These are phyloP conservation scores for Lysiphlebus fabarum DNA, from an alignment of 1,140 invertebrate genomes.

Conservation along the genomic window DNA sequence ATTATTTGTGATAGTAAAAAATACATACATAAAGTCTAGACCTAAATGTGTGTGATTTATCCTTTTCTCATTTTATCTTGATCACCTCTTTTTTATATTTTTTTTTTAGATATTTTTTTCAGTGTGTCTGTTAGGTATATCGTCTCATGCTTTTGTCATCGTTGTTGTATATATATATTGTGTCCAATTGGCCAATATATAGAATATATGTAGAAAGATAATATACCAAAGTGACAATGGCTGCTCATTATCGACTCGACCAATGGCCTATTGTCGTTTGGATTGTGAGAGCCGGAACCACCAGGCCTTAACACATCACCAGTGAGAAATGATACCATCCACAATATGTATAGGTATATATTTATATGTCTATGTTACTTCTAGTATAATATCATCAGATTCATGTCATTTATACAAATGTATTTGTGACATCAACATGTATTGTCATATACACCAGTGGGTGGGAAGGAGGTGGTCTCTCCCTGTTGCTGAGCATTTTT, in stretches of 20 bases:
- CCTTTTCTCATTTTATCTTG: too few species aligned
- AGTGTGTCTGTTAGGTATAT: slow-evolving; percentile 36
- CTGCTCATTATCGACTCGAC: slow-evolving; percentile 50
- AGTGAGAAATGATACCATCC: slow-evolving; percentile 43
- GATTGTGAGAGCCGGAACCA: slow-evolving; percentile 47
- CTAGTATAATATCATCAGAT: not conserved
- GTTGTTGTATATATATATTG: too few species aligned
- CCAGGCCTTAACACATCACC: slow-evolving; percentile 37
- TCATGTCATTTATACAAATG: too few species aligned
- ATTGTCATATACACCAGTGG: too few species aligned
- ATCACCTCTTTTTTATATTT: too few species aligned
- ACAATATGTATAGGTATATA: too few species aligned
- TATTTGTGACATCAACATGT: too few species aligned
- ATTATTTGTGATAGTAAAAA: too few species aligned
- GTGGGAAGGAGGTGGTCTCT: too few species aligned
- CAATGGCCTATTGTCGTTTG: slow-evolving; percentile 51
- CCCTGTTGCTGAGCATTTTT: too few species aligned
- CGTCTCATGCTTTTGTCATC: slow-evolving; percentile 36
- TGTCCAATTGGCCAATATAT: slow-evolving; percentile 18
- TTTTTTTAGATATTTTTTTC: too few species aligned
- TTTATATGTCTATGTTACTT: not conserved
- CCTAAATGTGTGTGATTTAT: too few species aligned
- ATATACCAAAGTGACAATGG: slow-evolving; percentile 44
- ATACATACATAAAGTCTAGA: not conserved
- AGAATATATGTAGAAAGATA: slow-evolving; percentile 33